Conservation (phyloP, 2,888 invertebrate species). For the Xestobium rufovillosum region DNA sequence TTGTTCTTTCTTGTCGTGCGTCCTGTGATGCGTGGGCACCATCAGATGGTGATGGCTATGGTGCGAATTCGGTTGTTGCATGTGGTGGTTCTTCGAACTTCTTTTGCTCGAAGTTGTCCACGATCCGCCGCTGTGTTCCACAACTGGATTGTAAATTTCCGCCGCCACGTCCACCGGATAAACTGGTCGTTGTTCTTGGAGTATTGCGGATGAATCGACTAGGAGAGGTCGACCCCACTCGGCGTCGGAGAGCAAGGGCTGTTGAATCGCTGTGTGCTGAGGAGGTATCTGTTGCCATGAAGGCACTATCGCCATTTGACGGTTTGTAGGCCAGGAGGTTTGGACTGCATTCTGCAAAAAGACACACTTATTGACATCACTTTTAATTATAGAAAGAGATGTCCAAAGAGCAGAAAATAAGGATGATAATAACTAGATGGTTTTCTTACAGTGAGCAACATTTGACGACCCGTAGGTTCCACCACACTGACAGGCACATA, state of each 20-base stretch:
- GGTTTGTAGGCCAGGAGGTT: constrained; percentile 62
- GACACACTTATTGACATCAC: neutral
- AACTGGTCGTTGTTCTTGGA: constrained; percentile 59
- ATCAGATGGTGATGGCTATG: constrained; percentile 41
- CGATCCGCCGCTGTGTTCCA: constrained; percentile 46
- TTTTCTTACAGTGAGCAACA: constrained; percentile 66
- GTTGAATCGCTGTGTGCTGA: constrained; percentile 52
- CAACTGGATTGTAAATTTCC: constrained; percentile 52
- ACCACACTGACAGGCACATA: constrained; percentile 93
- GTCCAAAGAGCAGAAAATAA: constrained; percentile 2
- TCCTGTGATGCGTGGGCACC: constrained; percentile 42
- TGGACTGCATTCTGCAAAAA: constrained; percentile 53
- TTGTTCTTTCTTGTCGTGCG: constrained; percentile 71
- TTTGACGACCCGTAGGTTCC: constrained; percentile 73
- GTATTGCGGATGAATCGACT: constrained; percentile 66
- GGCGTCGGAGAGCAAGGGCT: constrained; percentile 53
- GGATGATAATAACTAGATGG: constrained; percentile 16
- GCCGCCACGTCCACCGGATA: constrained; percentile 52
- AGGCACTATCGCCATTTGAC: constrained; percentile 76
- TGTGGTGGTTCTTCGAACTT: constrained; percentile 53
- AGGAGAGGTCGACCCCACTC: constrained; percentile 70
- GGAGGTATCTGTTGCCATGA: constrained; percentile 77
- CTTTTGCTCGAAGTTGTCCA: constrained; percentile 41
- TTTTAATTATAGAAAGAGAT: neutral
- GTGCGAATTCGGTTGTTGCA: constrained; percentile 50